Evolutionary conservation across 2,113 vertebrate species (phyloP), one percentile per base, ranked within the genome.

Genomic region (Cervus canadensis): DNA sequence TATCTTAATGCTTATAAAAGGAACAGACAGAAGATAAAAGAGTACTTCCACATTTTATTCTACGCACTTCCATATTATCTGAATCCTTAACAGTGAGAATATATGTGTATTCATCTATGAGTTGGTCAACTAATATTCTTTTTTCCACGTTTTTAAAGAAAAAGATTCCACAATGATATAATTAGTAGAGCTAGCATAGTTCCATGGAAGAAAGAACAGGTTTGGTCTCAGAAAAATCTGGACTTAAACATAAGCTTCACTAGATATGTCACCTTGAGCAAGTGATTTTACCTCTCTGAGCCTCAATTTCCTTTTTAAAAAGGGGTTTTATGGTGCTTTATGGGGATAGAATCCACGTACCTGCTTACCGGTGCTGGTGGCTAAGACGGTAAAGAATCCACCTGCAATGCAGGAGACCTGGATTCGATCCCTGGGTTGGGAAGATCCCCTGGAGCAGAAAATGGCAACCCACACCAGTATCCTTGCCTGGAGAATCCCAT

Each of bases 291-390:
- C 21, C 19, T 87, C 74, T 43, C 64, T 88, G 64, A 91, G 56
- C 13, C 43, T 94, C 74, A 71, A 13, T 83, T 92, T 86, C 56
- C n/a, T 92, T 88, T 82, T 43, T 36, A 33, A 83, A 88, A 92
- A 59, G 52, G 40, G 43, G n/a, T 25, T 90, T 67, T 45, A 45
- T 7, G 87, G 79, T 94, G 19, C 86, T 74, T 74, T 40, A 74
- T 2, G 1, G 40, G 43, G 40, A 43, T 43, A 76, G 40, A 76
- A 15, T 43, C 54, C 64, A 67, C 8, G 43, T 45, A 14, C 67
- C n/a, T 12, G n/a, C 67, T 74, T 74, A 19, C n/a, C 12, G 10
- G 67, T 40, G 19, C 10, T 40, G n/a, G n/a, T 3, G n/a, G n/a
- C 67, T 71, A n/a, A 71, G 67, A n/a, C 1, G 0, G 67, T 23